Evolutionary conservation across 2,888 invertebrate genomes (phyloP).

Genomic region (Creontiades dilutus): DNA sequence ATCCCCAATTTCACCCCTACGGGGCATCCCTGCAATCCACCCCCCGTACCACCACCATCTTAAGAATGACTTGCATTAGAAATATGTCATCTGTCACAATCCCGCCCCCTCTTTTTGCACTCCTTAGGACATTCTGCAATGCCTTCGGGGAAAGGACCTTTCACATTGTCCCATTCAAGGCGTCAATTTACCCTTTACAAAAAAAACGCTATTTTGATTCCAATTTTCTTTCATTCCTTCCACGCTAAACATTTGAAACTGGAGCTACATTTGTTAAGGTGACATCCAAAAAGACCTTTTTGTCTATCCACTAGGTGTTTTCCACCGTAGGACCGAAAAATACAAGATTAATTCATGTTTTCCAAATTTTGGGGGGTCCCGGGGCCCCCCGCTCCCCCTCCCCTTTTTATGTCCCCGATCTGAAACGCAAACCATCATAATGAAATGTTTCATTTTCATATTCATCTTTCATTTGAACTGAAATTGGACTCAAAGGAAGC

Average conservation of each 20-base stretch:
- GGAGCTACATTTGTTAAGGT: background rate
- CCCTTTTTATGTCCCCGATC: too few relatives aligned
- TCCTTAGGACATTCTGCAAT: background rate
- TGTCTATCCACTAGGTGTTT: too few relatives aligned
- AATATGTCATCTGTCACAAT: constrained; percentile 66
- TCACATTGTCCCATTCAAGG: constrained; percentile 52
- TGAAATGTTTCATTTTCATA: too few relatives aligned
- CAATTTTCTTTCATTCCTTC: background rate
- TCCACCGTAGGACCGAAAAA: too few relatives aligned
- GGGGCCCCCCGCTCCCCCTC: too few relatives aligned
- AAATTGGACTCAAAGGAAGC: too few relatives aligned
- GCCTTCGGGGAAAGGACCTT: constrained; percentile 54
- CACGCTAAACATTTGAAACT: background rate
- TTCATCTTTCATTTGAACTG: too few relatives aligned
- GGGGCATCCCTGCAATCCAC: background rate
- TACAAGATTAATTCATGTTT: too few relatives aligned
- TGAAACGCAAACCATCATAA: too few relatives aligned
- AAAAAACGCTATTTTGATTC: constrained; percentile 47
- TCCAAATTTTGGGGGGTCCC: too few relatives aligned
- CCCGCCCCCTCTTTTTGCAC: background rate
- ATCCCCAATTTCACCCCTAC: background rate
- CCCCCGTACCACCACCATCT: constrained; percentile 24
- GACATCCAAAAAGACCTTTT: too few relatives aligned
- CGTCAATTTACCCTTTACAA: constrained; percentile 15
- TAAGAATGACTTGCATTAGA: constrained; percentile 67